phyloP scores from a whole-genome alignment of 2,113 vertebrate species.

The Ptilonorhynchus violaceus region DNA sequence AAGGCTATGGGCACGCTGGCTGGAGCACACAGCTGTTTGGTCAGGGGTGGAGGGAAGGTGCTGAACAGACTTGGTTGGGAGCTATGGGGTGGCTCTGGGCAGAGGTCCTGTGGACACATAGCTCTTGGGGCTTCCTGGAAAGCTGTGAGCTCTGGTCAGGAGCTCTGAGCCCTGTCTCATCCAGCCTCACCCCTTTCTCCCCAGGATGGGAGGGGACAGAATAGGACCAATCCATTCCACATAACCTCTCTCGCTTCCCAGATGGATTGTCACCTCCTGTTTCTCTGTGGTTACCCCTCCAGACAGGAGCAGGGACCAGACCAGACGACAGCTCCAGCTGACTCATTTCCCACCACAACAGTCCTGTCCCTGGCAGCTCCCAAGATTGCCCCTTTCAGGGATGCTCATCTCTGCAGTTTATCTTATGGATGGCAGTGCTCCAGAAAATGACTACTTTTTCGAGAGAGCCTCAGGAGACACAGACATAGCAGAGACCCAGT shows the following conservation, averaged over 20 bases:
- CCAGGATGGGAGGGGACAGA: neutral
- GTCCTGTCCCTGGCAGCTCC: neutral
- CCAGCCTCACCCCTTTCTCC: neutral
- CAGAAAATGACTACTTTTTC: neutral
- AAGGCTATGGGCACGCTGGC: rapidly evolving
- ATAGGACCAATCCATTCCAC: neutral
- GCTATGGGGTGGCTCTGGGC: neutral
- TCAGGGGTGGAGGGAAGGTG: neutral
- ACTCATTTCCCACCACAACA: neutral
- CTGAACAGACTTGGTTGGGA: neutral
- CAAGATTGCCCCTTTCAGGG: neutral
- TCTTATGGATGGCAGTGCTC: neutral
- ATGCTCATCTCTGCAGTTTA: neutral
- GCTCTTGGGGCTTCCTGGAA: neutral
- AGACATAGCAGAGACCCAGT: neutral
- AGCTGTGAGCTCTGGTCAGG: neutral
- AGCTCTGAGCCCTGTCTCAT: neutral
- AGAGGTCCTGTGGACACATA: neutral
- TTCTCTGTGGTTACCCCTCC: neutral
- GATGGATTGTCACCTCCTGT: neutral
- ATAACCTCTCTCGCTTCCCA: neutral
- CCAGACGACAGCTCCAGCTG: neutral
- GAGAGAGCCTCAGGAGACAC: neutral
- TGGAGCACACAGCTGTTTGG: neutral
- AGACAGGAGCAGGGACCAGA: neutral